Evolutionary conservation across 2,797 vertebrate genomes (phyloP).

Genomic region (Oreortyx pictus): DNA sequence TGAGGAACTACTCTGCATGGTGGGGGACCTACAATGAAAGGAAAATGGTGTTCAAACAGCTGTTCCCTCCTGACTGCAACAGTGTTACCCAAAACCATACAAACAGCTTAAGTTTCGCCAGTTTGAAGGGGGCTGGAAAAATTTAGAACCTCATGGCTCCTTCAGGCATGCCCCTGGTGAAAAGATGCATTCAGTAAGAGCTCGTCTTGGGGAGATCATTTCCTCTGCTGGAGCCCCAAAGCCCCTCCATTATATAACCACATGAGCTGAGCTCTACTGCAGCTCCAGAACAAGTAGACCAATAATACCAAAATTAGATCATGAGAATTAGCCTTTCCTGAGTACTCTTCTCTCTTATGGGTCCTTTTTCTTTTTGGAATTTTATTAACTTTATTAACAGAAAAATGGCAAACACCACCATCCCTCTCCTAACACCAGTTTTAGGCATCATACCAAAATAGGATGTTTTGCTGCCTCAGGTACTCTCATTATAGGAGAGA

Average conservation of each 20-base stretch:
- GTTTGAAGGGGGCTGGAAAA: neutral
- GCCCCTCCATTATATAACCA: accelerated
- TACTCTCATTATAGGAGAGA: neutral
- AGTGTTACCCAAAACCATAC: neutral
- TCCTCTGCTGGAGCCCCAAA: neutral
- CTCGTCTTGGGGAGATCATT: neutral
- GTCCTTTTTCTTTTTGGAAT: neutral
- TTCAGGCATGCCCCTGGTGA: accelerated
- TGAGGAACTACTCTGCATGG: neutral
- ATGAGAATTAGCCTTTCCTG: neutral
- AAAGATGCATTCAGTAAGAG: neutral
- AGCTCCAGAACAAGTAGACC: neutral
- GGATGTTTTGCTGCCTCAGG: neutral
- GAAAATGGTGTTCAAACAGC: neutral
- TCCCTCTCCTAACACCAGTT: neutral
- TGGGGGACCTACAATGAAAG: neutral
- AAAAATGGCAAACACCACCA: neutral
- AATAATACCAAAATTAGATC: neutral
- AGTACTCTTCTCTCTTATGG: neutral
- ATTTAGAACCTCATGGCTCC: neutral
- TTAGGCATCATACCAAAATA: neutral
- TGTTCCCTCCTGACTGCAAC: neutral
- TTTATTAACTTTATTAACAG: neutral
- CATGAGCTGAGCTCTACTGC: neutral
- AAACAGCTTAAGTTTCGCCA: neutral